Evolutionary conservation across 2,888 invertebrate species (phyloP).

Genomic region (Latrodectus elegans): DNA sequence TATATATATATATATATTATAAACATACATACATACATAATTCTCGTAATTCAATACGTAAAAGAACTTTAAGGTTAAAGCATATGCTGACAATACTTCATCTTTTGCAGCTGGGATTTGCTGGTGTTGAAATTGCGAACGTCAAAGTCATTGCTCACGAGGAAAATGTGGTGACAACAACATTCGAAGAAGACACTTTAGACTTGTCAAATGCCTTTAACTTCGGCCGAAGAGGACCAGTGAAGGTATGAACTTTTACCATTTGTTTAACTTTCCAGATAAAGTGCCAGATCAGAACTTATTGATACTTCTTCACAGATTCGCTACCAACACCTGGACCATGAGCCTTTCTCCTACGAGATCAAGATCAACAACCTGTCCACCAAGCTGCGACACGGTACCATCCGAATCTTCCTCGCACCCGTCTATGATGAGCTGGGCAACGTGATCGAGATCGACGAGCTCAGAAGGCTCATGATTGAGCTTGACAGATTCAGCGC

Average conservation of each 20-base stretch:
- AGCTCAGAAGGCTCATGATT: constrained; percentile 81
- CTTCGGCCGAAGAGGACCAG: constrained; percentile 40
- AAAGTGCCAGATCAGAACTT: background rate
- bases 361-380: constrained; percentile 74
- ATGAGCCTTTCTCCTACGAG: constrained; percentile 82
- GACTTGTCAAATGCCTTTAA: constrained; percentile 87
- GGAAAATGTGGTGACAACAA: constrained; percentile 70
- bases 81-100: no score
- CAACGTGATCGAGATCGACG: constrained; percentile 79
- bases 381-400: constrained; percentile 78
- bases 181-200: constrained; percentile 86
- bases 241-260: constrained; percentile 25
- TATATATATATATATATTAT: no score
- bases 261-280: background rate
- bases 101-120: constrained; percentile 71
- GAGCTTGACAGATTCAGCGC: constrained; percentile 84
- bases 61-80: no score
- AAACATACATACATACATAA: no score
- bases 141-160: constrained; percentile 68
- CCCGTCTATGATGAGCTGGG: constrained; percentile 82
- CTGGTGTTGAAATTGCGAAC: constrained; percentile 71
- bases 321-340: constrained; percentile 82
- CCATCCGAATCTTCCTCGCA: constrained; percentile 83
- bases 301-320: constrained; percentile 12
- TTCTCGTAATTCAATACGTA: no score